These are phyloP conservation scores for Slavum lentiscoides DNA, from an alignment of 2,888 invertebrate species.

Conservation along the genomic window DNA sequence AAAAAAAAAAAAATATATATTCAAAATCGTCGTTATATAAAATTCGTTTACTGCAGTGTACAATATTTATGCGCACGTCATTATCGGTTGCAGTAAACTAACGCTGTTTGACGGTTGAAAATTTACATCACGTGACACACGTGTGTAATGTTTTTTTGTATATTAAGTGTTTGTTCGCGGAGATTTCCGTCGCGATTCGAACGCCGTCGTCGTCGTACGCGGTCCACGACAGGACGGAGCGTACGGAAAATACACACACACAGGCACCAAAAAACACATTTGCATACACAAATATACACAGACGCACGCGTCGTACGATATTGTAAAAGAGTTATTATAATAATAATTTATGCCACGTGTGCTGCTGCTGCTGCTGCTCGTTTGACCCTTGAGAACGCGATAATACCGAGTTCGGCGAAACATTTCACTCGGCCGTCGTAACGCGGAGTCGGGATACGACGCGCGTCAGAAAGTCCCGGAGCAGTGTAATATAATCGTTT, in stretches of 20 bases:
- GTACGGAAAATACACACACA: background rate
- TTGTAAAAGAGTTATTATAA: slow-evolving; percentile 30
- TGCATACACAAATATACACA: background rate
- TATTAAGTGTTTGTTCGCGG: background rate
- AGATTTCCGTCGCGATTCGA: slow-evolving; percentile 4
- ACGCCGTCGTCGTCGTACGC: background rate
- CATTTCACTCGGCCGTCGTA: background rate
- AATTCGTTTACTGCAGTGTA: no score
- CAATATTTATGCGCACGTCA: no score
- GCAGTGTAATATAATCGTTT: no score
- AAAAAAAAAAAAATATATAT: no score
- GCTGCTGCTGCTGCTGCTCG: background rate
- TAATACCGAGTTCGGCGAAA: slow-evolving; percentile 14
- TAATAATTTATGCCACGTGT: slow-evolving; percentile 51
- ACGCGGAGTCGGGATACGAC: no score
- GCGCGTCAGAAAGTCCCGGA: no score
- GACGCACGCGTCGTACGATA: background rate
- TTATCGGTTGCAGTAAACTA: no score
- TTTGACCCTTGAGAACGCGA: slow-evolving; percentile 41
- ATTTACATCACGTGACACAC: slow-evolving; percentile 42
- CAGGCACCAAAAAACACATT: background rate
- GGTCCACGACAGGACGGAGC: no score
- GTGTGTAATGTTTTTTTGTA: background rate
- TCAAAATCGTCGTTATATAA: no score
- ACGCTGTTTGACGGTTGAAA: background rate